Evolutionary conservation across 2,888 invertebrate species (phyloP).

Genomic region (Nemoura dubitans): DNA sequence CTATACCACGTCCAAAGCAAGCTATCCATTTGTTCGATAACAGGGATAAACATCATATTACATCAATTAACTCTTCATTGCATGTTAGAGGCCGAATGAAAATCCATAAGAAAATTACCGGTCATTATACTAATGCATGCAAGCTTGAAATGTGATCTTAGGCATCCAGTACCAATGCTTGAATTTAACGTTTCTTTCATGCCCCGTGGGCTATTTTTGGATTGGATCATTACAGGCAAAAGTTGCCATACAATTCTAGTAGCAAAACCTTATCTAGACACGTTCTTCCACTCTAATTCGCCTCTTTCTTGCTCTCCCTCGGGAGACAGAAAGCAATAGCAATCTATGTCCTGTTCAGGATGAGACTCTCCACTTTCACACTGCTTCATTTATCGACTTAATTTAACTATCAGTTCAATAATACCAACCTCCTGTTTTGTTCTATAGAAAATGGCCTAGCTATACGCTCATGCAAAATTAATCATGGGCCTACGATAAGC

Average conservation of each 20-base stretch:
- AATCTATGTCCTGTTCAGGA: neutral
- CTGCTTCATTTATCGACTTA: neutral
- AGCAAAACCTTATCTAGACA: neutral
- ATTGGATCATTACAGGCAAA: neutral
- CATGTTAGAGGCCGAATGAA: neutral
- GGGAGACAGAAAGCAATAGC: neutral
- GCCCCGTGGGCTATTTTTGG: neutral
- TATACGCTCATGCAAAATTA: conserved; percentile 31
- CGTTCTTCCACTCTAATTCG: neutral
- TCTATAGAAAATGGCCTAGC: neutral
- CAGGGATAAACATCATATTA: neutral
- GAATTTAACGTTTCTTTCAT: neutral
- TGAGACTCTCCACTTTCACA: neutral
- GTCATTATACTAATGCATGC: neutral
- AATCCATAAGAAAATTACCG: neutral
- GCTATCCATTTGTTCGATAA: neutral
- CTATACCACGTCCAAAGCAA: conserved; percentile 32
- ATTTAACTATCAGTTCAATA: neutral
- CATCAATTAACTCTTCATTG: neutral
- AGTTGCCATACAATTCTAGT: conserved; percentile 1
- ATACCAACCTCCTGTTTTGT: neutral
- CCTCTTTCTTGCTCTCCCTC: neutral
- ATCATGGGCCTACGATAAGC: conserved; percentile 18
- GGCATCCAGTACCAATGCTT: neutral
- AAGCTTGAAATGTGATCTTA: neutral